A percentile compares a stretch with the other conserved stretches of the same genome.
These are phyloP conservation scores for Formica aserva DNA, from an alignment of 2,888 invertebrate species.

Conservation along the genomic window DNA sequence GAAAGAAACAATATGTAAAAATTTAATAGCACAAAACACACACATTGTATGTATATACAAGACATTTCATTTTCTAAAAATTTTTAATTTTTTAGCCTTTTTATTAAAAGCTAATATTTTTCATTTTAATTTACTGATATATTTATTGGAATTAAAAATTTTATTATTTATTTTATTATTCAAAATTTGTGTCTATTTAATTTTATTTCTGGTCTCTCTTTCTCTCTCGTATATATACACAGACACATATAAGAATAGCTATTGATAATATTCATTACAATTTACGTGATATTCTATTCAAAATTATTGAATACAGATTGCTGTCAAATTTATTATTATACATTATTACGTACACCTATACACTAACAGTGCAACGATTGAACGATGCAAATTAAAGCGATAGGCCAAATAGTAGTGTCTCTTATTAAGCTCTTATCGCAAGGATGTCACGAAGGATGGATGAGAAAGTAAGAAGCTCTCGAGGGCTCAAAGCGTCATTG, in stretches of 20 bases:
- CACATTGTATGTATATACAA: neutral
- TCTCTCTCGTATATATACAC: neutral
- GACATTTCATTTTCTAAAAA: neutral
- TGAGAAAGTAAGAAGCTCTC: slow-evolving; percentile 58
- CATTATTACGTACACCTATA: neutral
- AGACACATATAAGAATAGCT: neutral
- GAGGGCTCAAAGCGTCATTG: slow-evolving; percentile 62
- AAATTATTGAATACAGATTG: neutral
- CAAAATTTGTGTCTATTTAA: neutral
- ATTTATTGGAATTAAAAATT: neutral
- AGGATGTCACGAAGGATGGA: slow-evolving; percentile 52
- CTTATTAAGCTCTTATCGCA: slow-evolving; percentile 35
- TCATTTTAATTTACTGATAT: neutral
- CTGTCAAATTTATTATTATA: neutral
- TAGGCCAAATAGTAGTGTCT: slow-evolving; percentile 4
- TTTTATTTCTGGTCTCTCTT: neutral
- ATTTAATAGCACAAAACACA: neutral
- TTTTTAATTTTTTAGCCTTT: neutral
- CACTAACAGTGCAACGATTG: slow-evolving; percentile 3
- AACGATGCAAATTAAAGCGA: slow-evolving; percentile 12
- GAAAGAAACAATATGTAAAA: neutral
- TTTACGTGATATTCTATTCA: neutral
- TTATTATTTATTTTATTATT: neutral
- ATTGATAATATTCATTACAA: neutral
- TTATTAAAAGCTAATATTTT: neutral